Conservation (phyloP, 2,113 vertebrate species). For the Grammomys dolichurus region DNA sequence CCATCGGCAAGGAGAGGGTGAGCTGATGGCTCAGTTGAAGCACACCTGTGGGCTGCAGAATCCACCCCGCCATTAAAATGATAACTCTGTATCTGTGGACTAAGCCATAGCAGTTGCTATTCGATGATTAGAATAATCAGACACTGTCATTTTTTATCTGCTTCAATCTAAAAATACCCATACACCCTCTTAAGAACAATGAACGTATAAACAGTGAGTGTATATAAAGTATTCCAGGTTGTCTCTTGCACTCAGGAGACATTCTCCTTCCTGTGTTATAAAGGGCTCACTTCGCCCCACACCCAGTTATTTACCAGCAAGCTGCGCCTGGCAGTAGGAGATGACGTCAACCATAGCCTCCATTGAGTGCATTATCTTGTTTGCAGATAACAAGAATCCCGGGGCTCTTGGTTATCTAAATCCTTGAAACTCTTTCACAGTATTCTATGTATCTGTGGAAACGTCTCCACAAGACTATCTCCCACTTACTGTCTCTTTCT, state of each 20-base stretch:
- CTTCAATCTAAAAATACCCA: neutral
- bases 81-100: neutral
- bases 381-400: neutral
- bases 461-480: neutral
- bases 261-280: neutral
- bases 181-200: neutral
- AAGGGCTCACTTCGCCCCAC: neutral
- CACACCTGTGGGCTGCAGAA: neutral
- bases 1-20: accelerated
- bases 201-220: neutral
- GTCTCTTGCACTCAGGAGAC: neutral
- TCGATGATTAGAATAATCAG: neutral
- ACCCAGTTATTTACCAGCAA: neutral
- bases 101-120: neutral
- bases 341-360: neutral
- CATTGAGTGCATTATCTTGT: neutral
- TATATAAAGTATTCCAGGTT: too few relatives aligned
- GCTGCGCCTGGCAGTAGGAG: neutral
- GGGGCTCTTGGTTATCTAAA: neutral
- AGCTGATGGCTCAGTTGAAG: neutral
- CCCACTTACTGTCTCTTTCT: neutral
- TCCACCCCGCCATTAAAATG: neutral
- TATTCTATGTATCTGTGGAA: neutral
- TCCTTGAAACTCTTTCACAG: neutral
- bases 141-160: neutral